A percentile compares a stretch with the other conserved stretches of the same genome.
Conservation (phyloP, 1,140 invertebrate genomes). For the Copidosoma floridanum region DNA sequence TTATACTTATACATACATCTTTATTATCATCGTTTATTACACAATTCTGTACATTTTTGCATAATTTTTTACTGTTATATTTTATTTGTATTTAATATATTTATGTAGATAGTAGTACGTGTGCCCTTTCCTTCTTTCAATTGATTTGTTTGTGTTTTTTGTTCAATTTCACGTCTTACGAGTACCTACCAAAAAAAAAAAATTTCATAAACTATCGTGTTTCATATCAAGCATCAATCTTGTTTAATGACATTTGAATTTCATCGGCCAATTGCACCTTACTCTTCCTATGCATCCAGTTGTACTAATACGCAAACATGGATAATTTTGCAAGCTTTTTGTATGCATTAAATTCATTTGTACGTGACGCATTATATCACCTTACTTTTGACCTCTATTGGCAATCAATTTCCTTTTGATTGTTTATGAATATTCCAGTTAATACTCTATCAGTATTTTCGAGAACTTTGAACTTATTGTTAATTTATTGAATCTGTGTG, state of each 20-base stretch:
- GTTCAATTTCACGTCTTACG: no score
- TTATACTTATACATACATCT: slow-evolving; percentile 17
- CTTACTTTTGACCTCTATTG: no score
- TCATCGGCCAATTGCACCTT: slow-evolving; percentile 31
- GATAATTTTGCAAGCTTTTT: slow-evolving; percentile 5
- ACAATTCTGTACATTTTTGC: slow-evolving; percentile 1
- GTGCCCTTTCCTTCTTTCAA: slow-evolving; percentile 15
- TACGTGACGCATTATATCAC: no score
- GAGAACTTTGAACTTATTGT: no score
- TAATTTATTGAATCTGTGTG: no score
- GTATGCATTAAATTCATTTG: no score
- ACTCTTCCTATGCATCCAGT: slow-evolving; percentile 44
- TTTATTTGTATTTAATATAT: slow-evolving; percentile 26
- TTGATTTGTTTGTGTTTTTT: slow-evolving; percentile 14
- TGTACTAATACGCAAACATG: slow-evolving; percentile 38
- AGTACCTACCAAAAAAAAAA: no score
- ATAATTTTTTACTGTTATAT: slow-evolving; percentile 24
- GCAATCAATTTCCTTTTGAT: no score
- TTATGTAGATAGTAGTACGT: slow-evolving; percentile 28
- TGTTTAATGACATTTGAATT: background rate
- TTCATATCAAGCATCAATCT: background rate
- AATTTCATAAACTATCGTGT: background rate
- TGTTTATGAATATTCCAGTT: no score
- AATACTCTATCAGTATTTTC: no score
- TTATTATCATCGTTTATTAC: slow-evolving; percentile 8